Evolutionary conservation across 2,888 invertebrate species (phyloP), one percentile per base, ranked within the genome.

Genomic region (Andrena hattorfiana): DNA sequence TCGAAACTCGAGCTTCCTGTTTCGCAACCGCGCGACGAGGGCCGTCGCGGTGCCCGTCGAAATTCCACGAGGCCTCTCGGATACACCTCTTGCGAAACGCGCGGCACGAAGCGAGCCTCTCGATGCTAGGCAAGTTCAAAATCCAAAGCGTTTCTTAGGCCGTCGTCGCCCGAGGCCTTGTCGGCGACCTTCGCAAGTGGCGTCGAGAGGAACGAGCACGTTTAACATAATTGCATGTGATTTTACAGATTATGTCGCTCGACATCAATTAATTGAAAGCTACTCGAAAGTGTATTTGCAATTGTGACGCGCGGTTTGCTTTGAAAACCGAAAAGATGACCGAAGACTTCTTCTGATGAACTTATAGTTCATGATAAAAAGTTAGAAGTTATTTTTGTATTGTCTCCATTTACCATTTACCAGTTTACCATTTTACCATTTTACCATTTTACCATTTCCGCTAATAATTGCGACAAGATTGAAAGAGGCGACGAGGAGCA

Each of bases 1-100:
- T 73, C 81, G 81, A 81, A 81, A 81, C 73, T 81, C 81, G 68
- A 81, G 81, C 81, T 81, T 81, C 81, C 81, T 81, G 81, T 81
- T 81, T 81, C 81, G 81, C 81, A 81, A 81, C 56, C 73, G 42
- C 81, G 81, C 63, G 67, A 20, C 81, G 81, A 73, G 77, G 72
- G 30, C 67, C 68, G 62, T 54, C 64, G 63, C 26, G 16, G 30
- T 59, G 56, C 30, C 54, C 64, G 59, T 72, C 59, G 75, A 81
- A 72, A 84, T 84, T 80, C 72, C 76, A 84, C 76, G 23, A 51
- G 70, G 73, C 77, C 23, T 69, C 77, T 68, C 66, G 76, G 62
- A 75, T 32, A 16, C 26, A 8, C 51, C 59, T 69, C 71, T 83
- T 79, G 75, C 83, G 83, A 83, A 79, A 83, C 84, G 49, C 79